Percentiles rank a stretch among this genome's conserved stretches.
Evolutionary conservation across 2,113 vertebrate genomes (phyloP).

Genomic region (Cynoglossus semilaevis): DNA sequence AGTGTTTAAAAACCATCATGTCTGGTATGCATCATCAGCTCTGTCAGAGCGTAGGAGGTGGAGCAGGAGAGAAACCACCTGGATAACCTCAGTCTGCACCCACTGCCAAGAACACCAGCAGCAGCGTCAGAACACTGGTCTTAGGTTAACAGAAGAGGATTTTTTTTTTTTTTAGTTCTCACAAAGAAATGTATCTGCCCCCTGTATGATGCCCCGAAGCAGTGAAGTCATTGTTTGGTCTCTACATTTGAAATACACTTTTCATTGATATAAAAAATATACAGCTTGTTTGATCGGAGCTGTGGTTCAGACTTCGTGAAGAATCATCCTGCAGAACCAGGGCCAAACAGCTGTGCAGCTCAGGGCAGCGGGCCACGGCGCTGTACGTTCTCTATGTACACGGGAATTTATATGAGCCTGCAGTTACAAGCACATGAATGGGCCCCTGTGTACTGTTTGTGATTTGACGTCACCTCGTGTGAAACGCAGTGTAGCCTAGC

Average conservation of each 20-base stretch:
- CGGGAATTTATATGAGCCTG: slow-evolving; percentile 74
- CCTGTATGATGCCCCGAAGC: no score
- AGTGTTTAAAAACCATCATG: slow-evolving; percentile 56
- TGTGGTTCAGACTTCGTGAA: slow-evolving; percentile 19
- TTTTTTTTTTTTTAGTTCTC: slow-evolving; percentile 1
- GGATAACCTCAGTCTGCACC: slow-evolving; percentile 44
- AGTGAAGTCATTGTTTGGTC: background rate
- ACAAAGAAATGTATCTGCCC: background rate
- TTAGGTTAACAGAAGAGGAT: slow-evolving; percentile 11
- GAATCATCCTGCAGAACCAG: slow-evolving; percentile 7
- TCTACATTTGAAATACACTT: background rate
- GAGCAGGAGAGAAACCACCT: slow-evolving; percentile 68
- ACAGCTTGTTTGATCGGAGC: slow-evolving; percentile 10
- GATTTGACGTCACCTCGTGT: slow-evolving; percentile 59
- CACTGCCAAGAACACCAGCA: slow-evolving; percentile 50
- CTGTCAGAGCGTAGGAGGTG: slow-evolving; percentile 54
- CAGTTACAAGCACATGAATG: slow-evolving; percentile 69
- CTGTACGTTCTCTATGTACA: slow-evolving; percentile 68
- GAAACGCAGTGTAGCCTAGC: slow-evolving; percentile 15
- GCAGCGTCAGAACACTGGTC: slow-evolving; percentile 9
- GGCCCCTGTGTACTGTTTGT: slow-evolving; percentile 59
- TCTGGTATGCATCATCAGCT: slow-evolving; percentile 62
- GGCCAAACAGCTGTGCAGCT: slow-evolving; percentile 63
- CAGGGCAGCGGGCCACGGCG: slow-evolving; percentile 37
- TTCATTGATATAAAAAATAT: background rate